phyloP scores from a whole-genome alignment of 2,888 invertebrate species.

The Pseudanteris insignis region DNA sequence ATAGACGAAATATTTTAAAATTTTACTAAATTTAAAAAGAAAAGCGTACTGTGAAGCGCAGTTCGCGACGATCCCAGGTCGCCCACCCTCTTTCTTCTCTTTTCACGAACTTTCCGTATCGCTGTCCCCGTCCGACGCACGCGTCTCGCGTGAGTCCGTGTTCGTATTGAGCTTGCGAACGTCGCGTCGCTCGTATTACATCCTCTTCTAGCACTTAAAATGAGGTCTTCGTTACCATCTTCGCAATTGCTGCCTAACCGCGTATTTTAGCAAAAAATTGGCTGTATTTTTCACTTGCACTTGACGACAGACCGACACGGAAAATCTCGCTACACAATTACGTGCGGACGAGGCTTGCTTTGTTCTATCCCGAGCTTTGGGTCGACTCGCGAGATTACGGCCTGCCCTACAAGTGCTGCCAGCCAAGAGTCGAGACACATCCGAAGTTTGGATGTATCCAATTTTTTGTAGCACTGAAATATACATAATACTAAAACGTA shows the following conservation, averaged over 20 bases:
- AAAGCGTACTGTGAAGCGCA: conserved; percentile 21
- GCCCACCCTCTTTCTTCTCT: conserved; percentile 38
- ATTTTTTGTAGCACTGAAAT: too few relatives aligned
- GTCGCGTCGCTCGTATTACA: conserved; percentile 22
- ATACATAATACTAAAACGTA: too few relatives aligned
- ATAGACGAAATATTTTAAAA: too few relatives aligned
- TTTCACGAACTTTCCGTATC: conserved; percentile 28
- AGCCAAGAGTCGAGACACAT: neutral
- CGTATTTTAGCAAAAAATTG: neutral
- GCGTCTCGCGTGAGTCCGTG: conserved; percentile 4
- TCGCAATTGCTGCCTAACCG: neutral
- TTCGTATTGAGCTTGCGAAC: conserved; percentile 8
- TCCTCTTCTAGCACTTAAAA: conserved; percentile 7
- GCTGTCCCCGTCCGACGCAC: conserved; percentile 15
- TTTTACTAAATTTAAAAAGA: neutral
- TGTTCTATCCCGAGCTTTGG: too few relatives aligned
- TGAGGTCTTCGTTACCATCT: neutral
- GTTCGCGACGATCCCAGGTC: conserved; percentile 42
- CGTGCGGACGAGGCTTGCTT: too few relatives aligned
- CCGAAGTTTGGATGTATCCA: too few relatives aligned
- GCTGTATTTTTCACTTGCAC: neutral
- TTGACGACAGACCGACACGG: neutral
- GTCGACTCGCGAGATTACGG: conserved; percentile 1
- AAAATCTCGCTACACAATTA: too few relatives aligned
- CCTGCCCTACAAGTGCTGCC: too few relatives aligned